Percentiles rank a stretch among this genome's conserved stretches.
phyloP scores from a whole-genome alignment of 2,113 vertebrate species.

The Hypanus sabinus region DNA sequence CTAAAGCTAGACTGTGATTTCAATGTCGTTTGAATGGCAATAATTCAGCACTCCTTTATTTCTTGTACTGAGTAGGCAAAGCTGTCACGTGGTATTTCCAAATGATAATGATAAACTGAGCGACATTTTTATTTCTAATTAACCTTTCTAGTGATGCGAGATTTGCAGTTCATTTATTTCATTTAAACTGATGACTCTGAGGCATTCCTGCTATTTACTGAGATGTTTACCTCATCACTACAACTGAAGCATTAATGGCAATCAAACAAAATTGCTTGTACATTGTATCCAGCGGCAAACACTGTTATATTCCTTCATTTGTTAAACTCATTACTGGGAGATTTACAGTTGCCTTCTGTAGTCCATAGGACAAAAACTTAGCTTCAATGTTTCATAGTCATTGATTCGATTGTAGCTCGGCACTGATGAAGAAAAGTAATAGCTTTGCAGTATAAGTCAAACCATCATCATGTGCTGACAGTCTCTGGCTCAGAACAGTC shows the following conservation, averaged over 20 bases:
- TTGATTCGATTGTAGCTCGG: not conserved
- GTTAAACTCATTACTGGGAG: constrained; percentile 11
- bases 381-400: not conserved
- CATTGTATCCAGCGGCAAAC: not conserved
- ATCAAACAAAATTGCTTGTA: constrained; percentile 1
- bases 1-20: not conserved
- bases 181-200: constrained; percentile 32
- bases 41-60: not conserved
- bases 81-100: not conserved
- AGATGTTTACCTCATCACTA: not conserved
- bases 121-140: not conserved
- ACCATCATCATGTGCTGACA: not conserved
- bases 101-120: constrained; percentile 22
- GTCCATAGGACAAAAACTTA: not conserved
- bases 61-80: constrained; percentile 9
- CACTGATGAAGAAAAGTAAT: not conserved
- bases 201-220: constrained; percentile 4
- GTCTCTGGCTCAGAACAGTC: not conserved
- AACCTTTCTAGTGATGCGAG: constrained; percentile 1
- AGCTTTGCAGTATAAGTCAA: not conserved
- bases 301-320: not conserved
- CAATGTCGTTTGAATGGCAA: not conserved
- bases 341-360: not conserved
- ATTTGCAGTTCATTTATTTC: constrained; percentile 34
- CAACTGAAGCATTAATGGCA: constrained; percentile 15